phyloP scores from a whole-genome alignment of 2,113 vertebrate genomes.

The Aphyosemion australe region DNA sequence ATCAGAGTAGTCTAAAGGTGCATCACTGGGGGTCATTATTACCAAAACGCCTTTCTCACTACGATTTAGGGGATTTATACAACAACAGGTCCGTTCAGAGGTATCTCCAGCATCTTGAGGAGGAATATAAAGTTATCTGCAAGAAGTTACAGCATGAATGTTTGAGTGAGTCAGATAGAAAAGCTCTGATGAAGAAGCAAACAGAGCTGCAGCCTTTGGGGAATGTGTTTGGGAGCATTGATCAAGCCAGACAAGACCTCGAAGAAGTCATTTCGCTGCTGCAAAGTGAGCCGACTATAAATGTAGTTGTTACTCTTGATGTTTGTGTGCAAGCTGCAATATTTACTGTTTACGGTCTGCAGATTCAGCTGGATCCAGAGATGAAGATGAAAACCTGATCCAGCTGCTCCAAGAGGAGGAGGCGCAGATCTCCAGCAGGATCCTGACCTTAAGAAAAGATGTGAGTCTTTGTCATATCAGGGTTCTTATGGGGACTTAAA shows the following conservation, averaged over 20 bases:
- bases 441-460: constrained; percentile 76
- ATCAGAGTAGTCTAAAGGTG: not conserved
- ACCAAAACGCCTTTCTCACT: constrained; percentile 27
- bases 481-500: too few species aligned
- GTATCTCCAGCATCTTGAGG: constrained; percentile 53
- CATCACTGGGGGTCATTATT: not conserved
- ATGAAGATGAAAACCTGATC: constrained; percentile 83
- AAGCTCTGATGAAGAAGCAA: constrained; percentile 36
- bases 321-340: too few species aligned
- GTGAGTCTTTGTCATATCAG: constrained; percentile 62
- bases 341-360: not conserved
- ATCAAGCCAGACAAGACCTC: constrained; percentile 47
- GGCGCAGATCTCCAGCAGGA: constrained; percentile 71
- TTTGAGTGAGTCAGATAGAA: constrained; percentile 65
- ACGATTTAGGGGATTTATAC: constrained; percentile 39
- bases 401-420: constrained; percentile 87
- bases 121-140: constrained; percentile 40
- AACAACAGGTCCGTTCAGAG: constrained; percentile 43
- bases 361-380: constrained; percentile 70
- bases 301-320: too few species aligned
- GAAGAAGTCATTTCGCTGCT: constrained; percentile 63
- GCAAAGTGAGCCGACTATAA: constrained; percentile 44
- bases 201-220: constrained; percentile 55
- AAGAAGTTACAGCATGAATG: constrained; percentile 40
- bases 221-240: constrained; percentile 11